Base-by-base conservation (phyloP, 2,113 vertebrate species). In the Dromiciops gliroides region DNA sequence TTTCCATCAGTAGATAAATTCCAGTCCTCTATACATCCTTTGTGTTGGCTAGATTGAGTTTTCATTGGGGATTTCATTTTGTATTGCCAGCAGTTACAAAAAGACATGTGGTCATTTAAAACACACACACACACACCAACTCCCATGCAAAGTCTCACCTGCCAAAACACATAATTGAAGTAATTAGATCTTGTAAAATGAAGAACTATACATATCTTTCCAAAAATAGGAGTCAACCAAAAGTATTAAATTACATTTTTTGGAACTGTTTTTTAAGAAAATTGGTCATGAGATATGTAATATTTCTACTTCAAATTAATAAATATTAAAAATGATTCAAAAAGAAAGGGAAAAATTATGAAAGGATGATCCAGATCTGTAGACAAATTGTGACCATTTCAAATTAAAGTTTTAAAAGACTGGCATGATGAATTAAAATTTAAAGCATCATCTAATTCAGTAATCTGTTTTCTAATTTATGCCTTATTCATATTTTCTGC, bases 61-160 rank as follows among this genome's bases (percentile, higher is more conserved):
- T 96, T 95, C 52, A 94, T 53, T 93, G 51, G 94, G 88, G 92
- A 14, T 90, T 1, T 60, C 51, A 9, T 26, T 53, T 53, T 53
- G 0, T 24, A 11, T 51, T 96, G 60, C 52, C 51, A 44, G 28
- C 75, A 92, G 93, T 93, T 83, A 25, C 94, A 8, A 53, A 53
- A 53, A 53, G 52, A 53, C 22, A n/a, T 95, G 31, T 95, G 90
- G 94, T 48, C 91, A 95, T 94, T 93, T 49, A 83, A 97, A 50
- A 50, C 5, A 50, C 5, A 50, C 5, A 50, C 5, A 50, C 50
- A 5, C 89, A n/a, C n/a, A n/a, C n/a, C n/a, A n/a, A n/a, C 93
- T 96, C 91, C 37, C 89, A 56, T 97, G 92, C 94, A n/a, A 91
- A 96, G 47, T 91, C 50, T 96, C 90, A 94, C 88, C 93, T 93